These are phyloP conservation scores for Nomada goodeniana DNA, from an alignment of 2,888 invertebrate genomes.

Conservation along the genomic window DNA sequence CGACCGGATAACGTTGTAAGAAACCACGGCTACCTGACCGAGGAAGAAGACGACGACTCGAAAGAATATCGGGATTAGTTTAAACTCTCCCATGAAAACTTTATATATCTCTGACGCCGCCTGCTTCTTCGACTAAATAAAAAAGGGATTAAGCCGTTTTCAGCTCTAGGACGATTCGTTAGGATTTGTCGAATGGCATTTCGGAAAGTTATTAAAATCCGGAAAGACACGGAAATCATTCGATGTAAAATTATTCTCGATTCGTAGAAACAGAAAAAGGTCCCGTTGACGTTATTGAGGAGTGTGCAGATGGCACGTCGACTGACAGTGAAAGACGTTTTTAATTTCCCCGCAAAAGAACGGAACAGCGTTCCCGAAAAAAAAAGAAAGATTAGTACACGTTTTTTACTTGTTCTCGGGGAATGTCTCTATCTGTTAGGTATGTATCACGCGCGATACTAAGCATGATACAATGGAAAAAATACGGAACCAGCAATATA, in stretches of 20 bases:
- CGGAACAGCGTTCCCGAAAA: conserved; percentile 2
- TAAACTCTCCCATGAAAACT: conserved; percentile 8
- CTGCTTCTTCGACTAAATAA: not conserved
- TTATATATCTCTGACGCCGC: not conserved
- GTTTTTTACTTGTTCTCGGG: not conserved
- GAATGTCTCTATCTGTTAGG: not conserved
- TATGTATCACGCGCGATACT: not conserved
- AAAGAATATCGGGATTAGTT: conserved; percentile 16
- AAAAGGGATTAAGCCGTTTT: too few relatives aligned
- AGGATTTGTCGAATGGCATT: too few relatives aligned
- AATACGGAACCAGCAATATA: conserved; percentile 42
- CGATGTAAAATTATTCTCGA: too few relatives aligned
- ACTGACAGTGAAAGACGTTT: not conserved
- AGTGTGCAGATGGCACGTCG: not conserved
- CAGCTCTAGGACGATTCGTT: too few relatives aligned
- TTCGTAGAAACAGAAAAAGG: too few relatives aligned
- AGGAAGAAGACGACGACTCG: not conserved
- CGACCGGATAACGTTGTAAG: conserved; percentile 25
- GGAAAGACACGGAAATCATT: too few relatives aligned
- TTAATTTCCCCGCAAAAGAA: not conserved
- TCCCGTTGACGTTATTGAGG: not conserved
- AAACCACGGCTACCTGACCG: conserved; percentile 16
- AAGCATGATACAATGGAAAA: not conserved
- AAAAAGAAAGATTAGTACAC: conserved; percentile 29
- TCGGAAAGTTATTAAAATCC: too few relatives aligned